Conservation (phyloP, 92 coral and sea anemone species). For the Porites lobata region DNA sequence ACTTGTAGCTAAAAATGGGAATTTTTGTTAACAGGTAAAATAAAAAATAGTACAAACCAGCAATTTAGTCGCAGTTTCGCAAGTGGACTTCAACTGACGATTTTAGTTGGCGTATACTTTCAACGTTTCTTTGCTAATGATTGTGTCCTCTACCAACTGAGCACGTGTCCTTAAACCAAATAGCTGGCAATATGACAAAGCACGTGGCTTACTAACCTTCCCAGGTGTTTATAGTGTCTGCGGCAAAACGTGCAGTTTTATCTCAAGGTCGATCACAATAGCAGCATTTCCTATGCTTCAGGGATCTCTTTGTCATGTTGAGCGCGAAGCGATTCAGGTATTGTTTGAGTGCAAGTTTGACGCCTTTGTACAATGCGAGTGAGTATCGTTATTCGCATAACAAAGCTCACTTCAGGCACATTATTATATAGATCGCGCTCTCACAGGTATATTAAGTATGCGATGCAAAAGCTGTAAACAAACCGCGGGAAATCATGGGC, state of each 20-base stretch:
- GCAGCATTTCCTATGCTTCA: slow-evolving; percentile 24
- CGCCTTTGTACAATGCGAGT: slow-evolving; percentile 7
- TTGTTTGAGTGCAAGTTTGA: slow-evolving; percentile 28
- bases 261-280: not conserved
- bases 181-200: slow-evolving; percentile 12
- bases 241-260: not conserved
- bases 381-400: slow-evolving; percentile 20
- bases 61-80: too few species aligned
- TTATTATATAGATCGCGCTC: slow-evolving; percentile 31
- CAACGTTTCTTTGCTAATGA: not conserved
- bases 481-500: slow-evolving; percentile 12
- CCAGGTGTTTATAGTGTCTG: slow-evolving; percentile 39
- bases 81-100: too few species aligned
- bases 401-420: slow-evolving; percentile 21
- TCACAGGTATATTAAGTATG: slow-evolving; percentile 26
- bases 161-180: slow-evolving; percentile 33
- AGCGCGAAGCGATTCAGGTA: not conserved
- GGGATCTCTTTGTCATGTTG: not conserved
- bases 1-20: too few species aligned
- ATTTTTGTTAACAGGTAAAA: too few species aligned
- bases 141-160: not conserved
- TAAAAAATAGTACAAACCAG: too few species aligned
- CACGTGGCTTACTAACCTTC: slow-evolving; percentile 40
- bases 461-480: slow-evolving; percentile 39
- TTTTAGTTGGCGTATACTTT: not conserved